Percentiles rank a stretch among this genome's conserved stretches.
These are phyloP conservation scores for Reticulitermes lucifugus DNA, from an alignment of 2,888 invertebrate species.

Conservation along the genomic window DNA sequence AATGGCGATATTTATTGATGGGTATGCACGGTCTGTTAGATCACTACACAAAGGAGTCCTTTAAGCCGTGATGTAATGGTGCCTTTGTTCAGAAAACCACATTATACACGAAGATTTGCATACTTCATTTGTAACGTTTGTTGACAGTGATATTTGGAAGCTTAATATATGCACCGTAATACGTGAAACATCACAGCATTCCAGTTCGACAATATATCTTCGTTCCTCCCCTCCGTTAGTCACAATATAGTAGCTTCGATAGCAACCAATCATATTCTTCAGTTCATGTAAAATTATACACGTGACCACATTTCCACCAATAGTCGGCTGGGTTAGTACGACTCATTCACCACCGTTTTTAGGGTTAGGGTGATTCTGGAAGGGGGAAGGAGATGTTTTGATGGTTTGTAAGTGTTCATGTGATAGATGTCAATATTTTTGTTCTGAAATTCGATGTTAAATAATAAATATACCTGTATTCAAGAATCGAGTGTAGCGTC, in stretches of 20 bases:
- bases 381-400: conserved; percentile 50
- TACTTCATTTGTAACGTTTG: background rate
- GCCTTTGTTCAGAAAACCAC: conserved; percentile 14
- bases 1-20: conserved; percentile 15
- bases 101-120: background rate
- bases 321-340: conserved; percentile 46
- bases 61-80: conserved; percentile 29
- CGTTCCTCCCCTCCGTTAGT: conserved; percentile 39
- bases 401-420: conserved; percentile 52
- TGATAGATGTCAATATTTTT: conserved; percentile 52
- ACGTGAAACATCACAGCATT: conserved; percentile 9
- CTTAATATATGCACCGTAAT: background rate
- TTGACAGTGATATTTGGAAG: background rate
- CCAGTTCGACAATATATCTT: conserved; percentile 18
- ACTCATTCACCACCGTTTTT: conserved; percentile 50
- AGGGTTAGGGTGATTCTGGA: conserved; percentile 51
- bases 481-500: background rate
- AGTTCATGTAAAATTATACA: conserved; percentile 43
- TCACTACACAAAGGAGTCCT: conserved; percentile 4
- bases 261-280: conserved; percentile 46
- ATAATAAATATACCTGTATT: conserved; percentile 6
- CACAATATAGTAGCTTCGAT: conserved; percentile 44
- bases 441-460: conserved; percentile 42
- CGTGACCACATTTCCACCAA: conserved; percentile 49
- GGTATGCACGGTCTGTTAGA: conserved; percentile 35